phyloP scores from a whole-genome alignment of 2,888 invertebrate genomes.

The Heliconius ismenius region DNA sequence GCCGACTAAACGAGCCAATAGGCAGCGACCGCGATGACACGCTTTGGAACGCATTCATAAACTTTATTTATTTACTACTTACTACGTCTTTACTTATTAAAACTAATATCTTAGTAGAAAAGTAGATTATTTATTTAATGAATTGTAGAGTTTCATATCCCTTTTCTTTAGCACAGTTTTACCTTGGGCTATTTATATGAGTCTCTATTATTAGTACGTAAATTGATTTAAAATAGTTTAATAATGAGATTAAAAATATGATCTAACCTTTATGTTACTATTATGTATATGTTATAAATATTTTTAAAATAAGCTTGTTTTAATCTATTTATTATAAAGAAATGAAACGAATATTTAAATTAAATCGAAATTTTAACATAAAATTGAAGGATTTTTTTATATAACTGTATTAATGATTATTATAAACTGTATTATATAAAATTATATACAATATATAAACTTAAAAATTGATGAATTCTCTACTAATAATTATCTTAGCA shows the following conservation, averaged over 20 bases:
- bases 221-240: neutral
- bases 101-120: neutral
- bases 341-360: neutral
- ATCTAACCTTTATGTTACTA: neutral
- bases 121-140: slow-evolving; percentile 1
- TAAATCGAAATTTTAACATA: too few relatives aligned
- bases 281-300: neutral
- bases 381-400: neutral
- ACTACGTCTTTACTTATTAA: slow-evolving; percentile 3
- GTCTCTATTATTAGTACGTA: neutral
- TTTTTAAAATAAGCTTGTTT: neutral
- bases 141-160: neutral
- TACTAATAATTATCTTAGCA: slow-evolving; percentile 49
- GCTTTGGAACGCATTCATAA: slow-evolving; percentile 31
- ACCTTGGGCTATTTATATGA: neutral
- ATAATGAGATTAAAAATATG: neutral
- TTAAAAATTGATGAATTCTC: neutral
- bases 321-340: neutral
- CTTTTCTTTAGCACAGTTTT: neutral
- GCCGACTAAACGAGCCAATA: slow-evolving; percentile 29
- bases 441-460: neutral
- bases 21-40: slow-evolving; percentile 28
- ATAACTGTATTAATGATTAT: neutral
- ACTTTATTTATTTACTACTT: slow-evolving; percentile 30
- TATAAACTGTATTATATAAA: neutral